These are phyloP conservation scores for Agrotis segetum DNA, from an alignment of 2,888 invertebrate genomes.

Conservation along the genomic window DNA sequence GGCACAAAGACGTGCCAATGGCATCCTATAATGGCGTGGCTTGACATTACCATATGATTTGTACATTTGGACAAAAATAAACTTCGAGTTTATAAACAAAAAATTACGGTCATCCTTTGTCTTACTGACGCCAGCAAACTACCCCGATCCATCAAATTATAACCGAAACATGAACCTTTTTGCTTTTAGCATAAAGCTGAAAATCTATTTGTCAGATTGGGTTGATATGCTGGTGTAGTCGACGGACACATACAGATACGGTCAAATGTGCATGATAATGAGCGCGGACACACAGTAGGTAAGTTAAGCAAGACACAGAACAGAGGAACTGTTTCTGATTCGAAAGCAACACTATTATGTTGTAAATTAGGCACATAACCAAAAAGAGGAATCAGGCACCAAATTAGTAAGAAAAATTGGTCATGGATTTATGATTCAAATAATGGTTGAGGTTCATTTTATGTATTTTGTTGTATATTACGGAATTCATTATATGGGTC, in stretches of 20 bases:
- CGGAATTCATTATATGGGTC: background rate
- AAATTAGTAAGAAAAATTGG: background rate
- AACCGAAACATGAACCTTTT: too few species aligned
- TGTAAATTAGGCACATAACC: background rate
- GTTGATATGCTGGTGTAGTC: too few species aligned
- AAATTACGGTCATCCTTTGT: slow-evolving; percentile 24
- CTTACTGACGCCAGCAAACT: background rate
- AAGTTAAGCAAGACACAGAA: slow-evolving; percentile 1
- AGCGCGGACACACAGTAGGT: background rate
- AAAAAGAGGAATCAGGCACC: background rate
- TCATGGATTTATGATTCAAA: background rate
- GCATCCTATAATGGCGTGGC: slow-evolving; percentile 36
- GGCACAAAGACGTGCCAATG: slow-evolving; percentile 56
- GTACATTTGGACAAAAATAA: slow-evolving; percentile 39
- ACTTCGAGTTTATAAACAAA: slow-evolving; percentile 6
- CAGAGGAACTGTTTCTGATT: slow-evolving; percentile 1
- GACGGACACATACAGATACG: background rate
- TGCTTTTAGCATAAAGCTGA: too few species aligned
- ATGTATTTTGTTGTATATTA: background rate
- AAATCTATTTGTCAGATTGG: too few species aligned
- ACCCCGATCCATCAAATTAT: too few species aligned
- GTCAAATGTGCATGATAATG: slow-evolving; percentile 15
- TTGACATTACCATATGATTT: slow-evolving; percentile 34
- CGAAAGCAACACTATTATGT: slow-evolving; percentile 15
- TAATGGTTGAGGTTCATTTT: too few species aligned